phyloP scores from a whole-genome alignment of 2,113 vertebrate species.

The Stegostoma tigrinum region DNA sequence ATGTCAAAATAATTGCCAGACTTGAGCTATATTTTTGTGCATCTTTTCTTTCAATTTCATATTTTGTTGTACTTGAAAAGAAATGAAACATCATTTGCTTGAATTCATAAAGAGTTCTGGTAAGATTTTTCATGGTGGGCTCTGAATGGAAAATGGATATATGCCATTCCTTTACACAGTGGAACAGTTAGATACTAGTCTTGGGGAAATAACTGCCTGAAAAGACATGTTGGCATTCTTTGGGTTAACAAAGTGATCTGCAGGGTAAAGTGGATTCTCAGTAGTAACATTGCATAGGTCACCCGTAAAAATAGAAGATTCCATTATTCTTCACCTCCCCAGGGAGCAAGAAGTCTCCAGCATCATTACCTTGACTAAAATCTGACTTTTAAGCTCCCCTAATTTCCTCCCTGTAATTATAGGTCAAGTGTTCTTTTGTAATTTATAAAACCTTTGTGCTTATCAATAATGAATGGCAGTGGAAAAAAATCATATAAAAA shows the following conservation, averaged over 20 bases:
- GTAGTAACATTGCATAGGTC: slow-evolving; percentile 80
- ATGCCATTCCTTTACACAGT: not conserved
- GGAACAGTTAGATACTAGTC: not conserved
- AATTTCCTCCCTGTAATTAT: slow-evolving; percentile 95
- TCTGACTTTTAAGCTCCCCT: slow-evolving; percentile 80
- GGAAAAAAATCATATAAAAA: slow-evolving; percentile 55
- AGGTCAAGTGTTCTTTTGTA: slow-evolving; percentile 99
- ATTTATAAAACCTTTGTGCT: slow-evolving; percentile 98
- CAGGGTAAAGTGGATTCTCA: slow-evolving; percentile 75
- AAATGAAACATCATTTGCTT: not conserved
- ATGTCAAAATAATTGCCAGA: not conserved
- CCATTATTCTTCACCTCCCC: slow-evolving; percentile 97
- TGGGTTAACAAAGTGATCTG: slow-evolving; percentile 79
- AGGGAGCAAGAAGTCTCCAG: slow-evolving; percentile 88
- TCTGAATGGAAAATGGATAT: not conserved
- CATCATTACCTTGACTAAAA: slow-evolving; percentile 98
- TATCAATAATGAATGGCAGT: slow-evolving; percentile 77
- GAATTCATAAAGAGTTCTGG: not conserved
- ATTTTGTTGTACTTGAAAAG: not conserved
- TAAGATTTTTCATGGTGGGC: not conserved
- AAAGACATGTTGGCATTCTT: slow-evolving; percentile 80
- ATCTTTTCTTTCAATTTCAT: not conserved
- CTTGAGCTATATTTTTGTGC: not conserved
- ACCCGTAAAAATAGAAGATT: slow-evolving; percentile 97
- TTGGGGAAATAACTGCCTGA: not conserved